phyloP scores from a whole-genome alignment of 1,140 invertebrate species.

The Tigriopus japonicus region DNA sequence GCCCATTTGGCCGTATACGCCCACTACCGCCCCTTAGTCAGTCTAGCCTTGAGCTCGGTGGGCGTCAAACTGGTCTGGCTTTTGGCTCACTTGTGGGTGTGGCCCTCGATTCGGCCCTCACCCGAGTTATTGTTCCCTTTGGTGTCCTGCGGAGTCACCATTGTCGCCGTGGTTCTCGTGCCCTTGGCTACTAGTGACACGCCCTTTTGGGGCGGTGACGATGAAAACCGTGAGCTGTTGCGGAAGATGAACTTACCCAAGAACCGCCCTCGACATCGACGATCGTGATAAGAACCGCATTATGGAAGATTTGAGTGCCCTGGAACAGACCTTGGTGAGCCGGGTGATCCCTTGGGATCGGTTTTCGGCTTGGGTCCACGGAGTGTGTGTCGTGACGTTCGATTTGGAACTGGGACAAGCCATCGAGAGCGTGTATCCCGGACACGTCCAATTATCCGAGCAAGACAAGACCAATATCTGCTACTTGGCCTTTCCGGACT shows the following conservation, averaged over 20 bases:
- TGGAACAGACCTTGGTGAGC: neutral
- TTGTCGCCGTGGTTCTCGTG: neutral
- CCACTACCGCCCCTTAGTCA: conserved; percentile 1
- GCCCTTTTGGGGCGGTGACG: neutral
- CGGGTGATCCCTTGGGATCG: neutral
- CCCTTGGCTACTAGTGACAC: neutral
- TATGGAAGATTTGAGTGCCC: neutral
- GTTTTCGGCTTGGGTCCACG: conserved; percentile 71
- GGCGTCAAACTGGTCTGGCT: neutral
- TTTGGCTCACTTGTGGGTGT: neutral
- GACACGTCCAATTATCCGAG: conserved; percentile 57
- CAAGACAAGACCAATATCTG: conserved; percentile 92
- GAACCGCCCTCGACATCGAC: no score
- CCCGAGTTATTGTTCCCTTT: neutral
- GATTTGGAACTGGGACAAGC: conserved; percentile 93
- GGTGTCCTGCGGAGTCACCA: neutral
- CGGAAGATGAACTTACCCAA: neutral
- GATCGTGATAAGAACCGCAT: no score
- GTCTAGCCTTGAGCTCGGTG: neutral
- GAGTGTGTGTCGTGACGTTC: conserved; percentile 92
- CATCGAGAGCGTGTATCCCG: conserved; percentile 62
- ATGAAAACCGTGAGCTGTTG: neutral
- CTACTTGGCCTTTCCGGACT: conserved; percentile 95
- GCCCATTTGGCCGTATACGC: neutral
- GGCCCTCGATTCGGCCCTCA: neutral